Evolutionary conservation across 2,113 vertebrate species (phyloP).

Genomic region (Pedionomus torquatus): DNA sequence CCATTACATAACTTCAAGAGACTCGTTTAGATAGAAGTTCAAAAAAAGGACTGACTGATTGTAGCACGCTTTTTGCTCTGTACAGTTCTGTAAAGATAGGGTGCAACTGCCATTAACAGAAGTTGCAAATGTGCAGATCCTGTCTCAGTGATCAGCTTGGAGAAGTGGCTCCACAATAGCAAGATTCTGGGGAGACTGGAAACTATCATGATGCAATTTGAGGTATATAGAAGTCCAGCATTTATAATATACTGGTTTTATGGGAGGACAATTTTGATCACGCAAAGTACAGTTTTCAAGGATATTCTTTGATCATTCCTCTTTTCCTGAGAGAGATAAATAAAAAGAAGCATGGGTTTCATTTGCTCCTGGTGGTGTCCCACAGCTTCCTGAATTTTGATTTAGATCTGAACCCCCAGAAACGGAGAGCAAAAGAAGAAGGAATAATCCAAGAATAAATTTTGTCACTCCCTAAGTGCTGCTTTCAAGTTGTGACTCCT

Average conservation of each 20-base stretch:
- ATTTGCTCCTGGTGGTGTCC: neutral
- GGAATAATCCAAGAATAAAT: neutral
- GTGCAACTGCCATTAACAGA: neutral
- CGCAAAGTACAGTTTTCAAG: neutral
- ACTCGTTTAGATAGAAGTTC: constrained; percentile 31
- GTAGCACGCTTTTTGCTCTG: neutral
- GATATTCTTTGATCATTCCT: neutral
- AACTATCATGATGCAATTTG: neutral
- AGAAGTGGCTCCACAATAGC: neutral
- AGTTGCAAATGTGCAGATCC: neutral
- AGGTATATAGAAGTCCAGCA: neutral
- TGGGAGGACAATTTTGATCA: neutral
- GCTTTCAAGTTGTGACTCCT: neutral
- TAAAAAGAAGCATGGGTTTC: neutral
- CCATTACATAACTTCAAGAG: constrained; percentile 48
- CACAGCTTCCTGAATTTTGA: neutral
- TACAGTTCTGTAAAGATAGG: neutral
- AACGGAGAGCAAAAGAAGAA: neutral
- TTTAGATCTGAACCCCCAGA: neutral
- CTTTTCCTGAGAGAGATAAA: neutral
- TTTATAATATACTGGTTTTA: neutral
- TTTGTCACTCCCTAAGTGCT: neutral
- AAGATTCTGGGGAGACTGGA: neutral
- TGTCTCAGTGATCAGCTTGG: neutral
- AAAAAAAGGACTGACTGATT: neutral